phyloP scores from a whole-genome alignment of 2,888 invertebrate genomes.

The Sminthurides aquaticus region DNA sequence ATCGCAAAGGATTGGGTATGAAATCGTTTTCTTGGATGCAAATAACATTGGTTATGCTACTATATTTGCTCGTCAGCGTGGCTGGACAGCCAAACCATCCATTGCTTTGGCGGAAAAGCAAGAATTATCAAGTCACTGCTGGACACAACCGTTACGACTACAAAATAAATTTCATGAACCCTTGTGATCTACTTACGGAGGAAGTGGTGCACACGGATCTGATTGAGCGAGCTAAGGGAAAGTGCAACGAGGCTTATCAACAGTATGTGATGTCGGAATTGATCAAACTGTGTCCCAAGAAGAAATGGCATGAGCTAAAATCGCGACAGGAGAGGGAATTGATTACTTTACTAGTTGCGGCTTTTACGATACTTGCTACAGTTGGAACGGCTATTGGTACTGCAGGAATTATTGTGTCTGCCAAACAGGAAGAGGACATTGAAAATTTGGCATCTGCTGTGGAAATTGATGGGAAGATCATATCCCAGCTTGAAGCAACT shows the following conservation, averaged over 20 bases:
- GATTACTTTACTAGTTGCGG: background rate
- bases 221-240: background rate
- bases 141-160: too few species aligned
- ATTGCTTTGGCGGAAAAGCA: too few species aligned
- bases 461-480: background rate
- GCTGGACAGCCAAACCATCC: too few species aligned
- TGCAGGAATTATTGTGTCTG: background rate
- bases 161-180: too few species aligned
- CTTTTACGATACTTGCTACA: background rate
- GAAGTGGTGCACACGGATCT: background rate
- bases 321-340: too few species aligned
- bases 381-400: background rate
- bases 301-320: too few species aligned
- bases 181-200: background rate
- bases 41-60: too few species aligned
- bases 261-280: background rate
- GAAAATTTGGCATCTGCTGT: background rate
- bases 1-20: too few species aligned
- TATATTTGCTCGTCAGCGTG: too few species aligned
- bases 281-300: background rate
- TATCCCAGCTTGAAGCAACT: background rate
- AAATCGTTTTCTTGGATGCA: too few species aligned
- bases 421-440: background rate
- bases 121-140: too few species aligned
- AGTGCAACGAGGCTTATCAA: background rate